These are phyloP conservation scores for Drosophila prosaltans DNA, from an alignment of 1,140 invertebrate genomes.

Conservation along the genomic window DNA sequence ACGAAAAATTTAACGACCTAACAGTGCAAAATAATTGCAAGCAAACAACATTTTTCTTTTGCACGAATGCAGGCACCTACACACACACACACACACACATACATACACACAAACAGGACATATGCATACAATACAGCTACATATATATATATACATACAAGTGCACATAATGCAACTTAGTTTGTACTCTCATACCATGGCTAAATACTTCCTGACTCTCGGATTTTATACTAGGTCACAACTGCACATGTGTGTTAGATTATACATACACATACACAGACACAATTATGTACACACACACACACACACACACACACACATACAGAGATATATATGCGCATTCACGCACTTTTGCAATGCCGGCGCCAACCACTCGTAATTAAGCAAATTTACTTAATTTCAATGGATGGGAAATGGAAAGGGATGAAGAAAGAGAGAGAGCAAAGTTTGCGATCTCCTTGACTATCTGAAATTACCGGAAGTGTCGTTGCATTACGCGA, in stretches of 20 bases:
- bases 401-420: slow-evolving; percentile 7
- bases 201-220: slow-evolving; percentile 51
- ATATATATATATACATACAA: slow-evolving; percentile 21
- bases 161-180: slow-evolving; percentile 45
- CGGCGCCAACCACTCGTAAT: slow-evolving; percentile 37
- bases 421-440: not conserved
- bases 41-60: slow-evolving; percentile 60
- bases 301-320: slow-evolving; percentile 15
- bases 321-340: slow-evolving; percentile 7
- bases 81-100: slow-evolving; percentile 22
- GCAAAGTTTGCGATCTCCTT: not conserved
- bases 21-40: slow-evolving; percentile 66
- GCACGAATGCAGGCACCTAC: slow-evolving; percentile 25
- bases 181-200: slow-evolving; percentile 52
- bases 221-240: slow-evolving; percentile 37
- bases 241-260: slow-evolving; percentile 3
- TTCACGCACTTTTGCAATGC: slow-evolving; percentile 17
- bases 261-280: slow-evolving; percentile 12
- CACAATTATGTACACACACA: slow-evolving; percentile 2
- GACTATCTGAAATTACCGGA: not conserved
- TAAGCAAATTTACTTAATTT: slow-evolving; percentile 65
- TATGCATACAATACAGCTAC: slow-evolving; percentile 6
- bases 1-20: slow-evolving; percentile 57
- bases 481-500: not conserved
- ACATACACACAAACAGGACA: not conserved